A percentile compares a stretch with the other conserved stretches of the same genome.
Conservation (phyloP, 2,113 vertebrate species). For the Clarias magur region DNA sequence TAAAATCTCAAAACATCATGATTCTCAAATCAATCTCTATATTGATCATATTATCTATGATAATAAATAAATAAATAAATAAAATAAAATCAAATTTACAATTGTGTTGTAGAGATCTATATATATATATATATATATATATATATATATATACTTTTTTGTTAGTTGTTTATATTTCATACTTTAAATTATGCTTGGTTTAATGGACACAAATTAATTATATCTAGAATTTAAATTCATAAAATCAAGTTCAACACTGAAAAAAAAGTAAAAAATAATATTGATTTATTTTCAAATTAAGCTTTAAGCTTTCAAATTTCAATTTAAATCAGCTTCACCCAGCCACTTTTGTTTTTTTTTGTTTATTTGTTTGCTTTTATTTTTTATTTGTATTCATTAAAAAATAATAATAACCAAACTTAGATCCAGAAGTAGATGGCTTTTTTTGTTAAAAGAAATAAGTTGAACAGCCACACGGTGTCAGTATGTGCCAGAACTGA, state of each 20-base stretch:
- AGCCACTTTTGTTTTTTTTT: background rate
- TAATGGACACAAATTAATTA: no score
- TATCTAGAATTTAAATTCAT: background rate
- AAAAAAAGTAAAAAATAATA: background rate
- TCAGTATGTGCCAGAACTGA: conserved; percentile 47
- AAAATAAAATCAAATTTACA: no score
- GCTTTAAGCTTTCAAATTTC: no score
- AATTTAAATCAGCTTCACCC: background rate
- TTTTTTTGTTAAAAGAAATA: background rate
- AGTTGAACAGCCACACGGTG: conserved; percentile 55
- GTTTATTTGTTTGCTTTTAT: background rate
- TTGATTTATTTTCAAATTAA: background rate
- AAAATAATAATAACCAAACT: background rate
- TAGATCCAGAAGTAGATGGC: background rate
- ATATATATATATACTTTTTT: no score
- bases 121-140: no score
- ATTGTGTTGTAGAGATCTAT: no score
- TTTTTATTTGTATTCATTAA: no score
- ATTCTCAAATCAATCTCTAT: background rate
- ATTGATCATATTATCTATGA: no score
- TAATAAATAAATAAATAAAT: no score
- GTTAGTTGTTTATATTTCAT: no score
- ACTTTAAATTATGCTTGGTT: background rate
- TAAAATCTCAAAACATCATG: background rate
- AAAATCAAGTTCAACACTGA: background rate